A percentile compares a stretch with the other conserved stretches of the same genome.
Conservation (phyloP, 2,888 invertebrate species). For the Malthinus seriepunctatus region DNA sequence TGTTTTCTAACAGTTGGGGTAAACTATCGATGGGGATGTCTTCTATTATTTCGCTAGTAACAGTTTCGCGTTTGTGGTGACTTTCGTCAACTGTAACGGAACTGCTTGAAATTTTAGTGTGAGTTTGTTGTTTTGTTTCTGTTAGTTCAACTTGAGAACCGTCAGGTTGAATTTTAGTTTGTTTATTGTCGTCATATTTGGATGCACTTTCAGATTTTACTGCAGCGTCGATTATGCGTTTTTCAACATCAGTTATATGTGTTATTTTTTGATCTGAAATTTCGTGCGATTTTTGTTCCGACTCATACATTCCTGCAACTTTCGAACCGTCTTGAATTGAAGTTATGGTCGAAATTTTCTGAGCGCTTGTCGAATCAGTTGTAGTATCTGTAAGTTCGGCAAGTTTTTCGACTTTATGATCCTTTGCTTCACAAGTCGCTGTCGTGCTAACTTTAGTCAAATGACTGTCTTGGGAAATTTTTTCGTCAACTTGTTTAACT, state of each 20-base stretch:
- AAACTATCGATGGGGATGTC: slow-evolving; percentile 35
- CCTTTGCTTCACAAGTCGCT: slow-evolving; percentile 15
- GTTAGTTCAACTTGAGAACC: slow-evolving; percentile 29
- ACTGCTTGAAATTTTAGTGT: slow-evolving; percentile 27
- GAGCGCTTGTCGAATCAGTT: slow-evolving; percentile 12
- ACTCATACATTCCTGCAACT: slow-evolving; percentile 31
- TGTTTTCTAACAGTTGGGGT: slow-evolving; percentile 23
- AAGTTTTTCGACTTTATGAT: slow-evolving; percentile 18
- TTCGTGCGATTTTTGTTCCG: slow-evolving; percentile 26
- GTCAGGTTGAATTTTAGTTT: slow-evolving; percentile 40
- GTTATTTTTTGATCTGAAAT: slow-evolving; percentile 29
- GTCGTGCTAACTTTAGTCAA: slow-evolving; percentile 26
- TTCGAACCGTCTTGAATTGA: slow-evolving; percentile 26
- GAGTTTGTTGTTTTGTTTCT: slow-evolving; percentile 27
- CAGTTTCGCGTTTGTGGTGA: slow-evolving; percentile 38
- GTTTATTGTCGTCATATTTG: slow-evolving; percentile 38
- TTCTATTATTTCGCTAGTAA: slow-evolving; percentile 37
- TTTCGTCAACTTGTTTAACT: slow-evolving; percentile 37
- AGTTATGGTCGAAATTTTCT: slow-evolving; percentile 23
- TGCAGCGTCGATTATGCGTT: slow-evolving; percentile 33
- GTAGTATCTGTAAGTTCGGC: slow-evolving; percentile 29
- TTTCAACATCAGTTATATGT: slow-evolving; percentile 23
- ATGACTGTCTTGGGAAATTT: slow-evolving; percentile 26
- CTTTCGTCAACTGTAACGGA: slow-evolving; percentile 29
- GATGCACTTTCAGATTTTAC: slow-evolving; percentile 35